Percentiles rank a stretch among this genome's conserved stretches.
Evolutionary conservation across 2,797 vertebrate genomes (phyloP).

Genomic region (Gobionotothen gibberifrons): DNA sequence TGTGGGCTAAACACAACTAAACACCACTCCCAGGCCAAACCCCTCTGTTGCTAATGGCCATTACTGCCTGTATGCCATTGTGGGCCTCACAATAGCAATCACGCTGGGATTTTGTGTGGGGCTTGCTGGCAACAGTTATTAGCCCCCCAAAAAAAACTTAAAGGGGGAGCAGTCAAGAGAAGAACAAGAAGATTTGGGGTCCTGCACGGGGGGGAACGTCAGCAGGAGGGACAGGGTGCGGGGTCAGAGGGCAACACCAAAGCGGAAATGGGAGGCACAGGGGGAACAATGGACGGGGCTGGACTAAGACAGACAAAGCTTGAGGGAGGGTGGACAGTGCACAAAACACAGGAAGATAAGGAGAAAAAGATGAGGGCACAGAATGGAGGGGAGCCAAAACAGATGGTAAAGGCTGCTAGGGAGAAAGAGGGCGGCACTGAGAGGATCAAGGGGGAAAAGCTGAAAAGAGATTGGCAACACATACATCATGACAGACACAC

Average conservation of each 20-base stretch:
- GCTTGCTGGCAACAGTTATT: slow-evolving; percentile 84
- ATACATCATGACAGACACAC: slow-evolving; percentile 50
- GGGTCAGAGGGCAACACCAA: slow-evolving; percentile 78
- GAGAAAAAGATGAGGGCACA: slow-evolving; percentile 80
- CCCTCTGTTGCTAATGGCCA: slow-evolving; percentile 80
- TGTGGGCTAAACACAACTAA: slow-evolving; percentile 68
- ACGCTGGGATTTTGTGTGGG: slow-evolving; percentile 81
- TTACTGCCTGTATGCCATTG: slow-evolving; percentile 81
- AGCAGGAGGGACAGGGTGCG: slow-evolving; percentile 63
- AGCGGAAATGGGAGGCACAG: slow-evolving; percentile 81
- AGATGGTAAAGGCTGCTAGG: slow-evolving; percentile 81
- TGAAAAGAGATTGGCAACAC: slow-evolving; percentile 56
- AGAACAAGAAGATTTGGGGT: slow-evolving; percentile 84
- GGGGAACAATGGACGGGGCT: slow-evolving; percentile 78
- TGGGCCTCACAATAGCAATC: slow-evolving; percentile 79
- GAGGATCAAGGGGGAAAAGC: slow-evolving; percentile 38
- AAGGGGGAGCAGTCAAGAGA: slow-evolving; percentile 73
- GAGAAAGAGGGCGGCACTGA: slow-evolving; percentile 55
- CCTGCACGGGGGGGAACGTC: slow-evolving; percentile 52
- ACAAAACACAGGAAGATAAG: slow-evolving; percentile 86
- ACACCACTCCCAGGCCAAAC: slow-evolving; percentile 62
- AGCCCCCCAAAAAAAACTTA: slow-evolving; percentile 75
- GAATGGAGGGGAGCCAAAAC: slow-evolving; percentile 78
- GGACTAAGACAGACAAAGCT: slow-evolving; percentile 78
- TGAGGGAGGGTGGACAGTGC: slow-evolving; percentile 61